phyloP scores from a whole-genome alignment of 64 coral and sea anemone species.

The Stylophora pistillata region DNA sequence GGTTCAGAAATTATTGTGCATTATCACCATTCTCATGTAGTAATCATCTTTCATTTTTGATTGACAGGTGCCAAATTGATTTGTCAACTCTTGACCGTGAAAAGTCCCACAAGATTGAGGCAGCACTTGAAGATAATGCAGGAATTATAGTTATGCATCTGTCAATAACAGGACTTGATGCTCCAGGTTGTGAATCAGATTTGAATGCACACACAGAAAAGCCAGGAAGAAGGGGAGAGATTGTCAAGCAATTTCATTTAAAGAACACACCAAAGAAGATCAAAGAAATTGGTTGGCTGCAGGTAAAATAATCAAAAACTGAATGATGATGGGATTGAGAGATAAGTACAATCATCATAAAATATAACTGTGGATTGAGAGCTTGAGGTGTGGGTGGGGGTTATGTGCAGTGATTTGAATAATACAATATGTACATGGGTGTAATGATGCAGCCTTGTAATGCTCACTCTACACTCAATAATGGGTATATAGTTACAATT shows the following conservation, averaged over 20 bases:
- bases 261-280: slow-evolving; percentile 98
- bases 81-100: slow-evolving; percentile 77
- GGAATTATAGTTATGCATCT: slow-evolving; percentile 90
- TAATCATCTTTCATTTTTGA: background rate
- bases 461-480: too few relatives aligned
- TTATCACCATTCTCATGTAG: background rate
- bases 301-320: slow-evolving; percentile 31
- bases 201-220: slow-evolving; percentile 71
- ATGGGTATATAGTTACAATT: too few relatives aligned
- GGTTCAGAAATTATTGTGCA: background rate
- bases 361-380: background rate
- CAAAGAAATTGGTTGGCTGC: slow-evolving; percentile 97
- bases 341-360: background rate
- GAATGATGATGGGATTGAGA: too few relatives aligned
- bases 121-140: slow-evolving; percentile 93
- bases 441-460: too few relatives aligned
- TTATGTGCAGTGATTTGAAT: too few relatives aligned
- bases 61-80: slow-evolving; percentile 88
- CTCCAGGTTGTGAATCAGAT: slow-evolving; percentile 85
- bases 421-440: too few relatives aligned
- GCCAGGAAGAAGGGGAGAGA: slow-evolving; percentile 61
- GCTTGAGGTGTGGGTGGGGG: too few relatives aligned
- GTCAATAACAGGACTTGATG: slow-evolving; percentile 83
- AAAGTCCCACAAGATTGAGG: slow-evolving; percentile 97
- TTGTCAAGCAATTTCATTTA: slow-evolving; percentile 61